phyloP scores from a whole-genome alignment of 2,797 vertebrate genomes.

The Acanthornis magna region DNA sequence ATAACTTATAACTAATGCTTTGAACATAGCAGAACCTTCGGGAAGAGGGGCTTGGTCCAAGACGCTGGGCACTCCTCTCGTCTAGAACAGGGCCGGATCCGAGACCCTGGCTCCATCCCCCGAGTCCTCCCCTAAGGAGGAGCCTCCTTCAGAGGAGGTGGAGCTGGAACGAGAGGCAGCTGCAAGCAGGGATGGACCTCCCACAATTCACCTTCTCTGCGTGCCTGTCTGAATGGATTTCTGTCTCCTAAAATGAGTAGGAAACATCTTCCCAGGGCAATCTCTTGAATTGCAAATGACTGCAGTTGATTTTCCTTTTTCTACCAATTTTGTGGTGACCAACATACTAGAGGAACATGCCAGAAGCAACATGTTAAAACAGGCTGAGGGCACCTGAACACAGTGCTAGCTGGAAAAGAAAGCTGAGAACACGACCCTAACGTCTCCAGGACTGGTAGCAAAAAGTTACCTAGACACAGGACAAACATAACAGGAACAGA shows the following conservation, averaged over 20 bases:
- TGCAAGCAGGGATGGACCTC: no score
- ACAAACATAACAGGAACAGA: neutral
- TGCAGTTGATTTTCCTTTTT: neutral
- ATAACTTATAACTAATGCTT: no score
- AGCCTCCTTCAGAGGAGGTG: no score
- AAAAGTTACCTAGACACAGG: neutral
- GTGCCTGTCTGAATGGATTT: neutral
- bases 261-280: neutral
- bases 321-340: neutral
- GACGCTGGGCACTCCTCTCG: no score
- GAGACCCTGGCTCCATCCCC: no score
- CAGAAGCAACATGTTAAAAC: neutral
- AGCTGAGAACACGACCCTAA: neutral
- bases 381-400: neutral
- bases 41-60: no score
- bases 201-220: neutral
- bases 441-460: neutral
- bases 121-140: no score
- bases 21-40: no score
- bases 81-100: no score
- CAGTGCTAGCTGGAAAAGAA: neutral
- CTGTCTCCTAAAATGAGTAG: neutral
- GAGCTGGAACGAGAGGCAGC: no score
- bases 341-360: neutral
- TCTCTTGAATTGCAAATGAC: neutral